Evolutionary conservation across 2,888 invertebrate species (phyloP).

Genomic region (Zygaena filipendulae): DNA sequence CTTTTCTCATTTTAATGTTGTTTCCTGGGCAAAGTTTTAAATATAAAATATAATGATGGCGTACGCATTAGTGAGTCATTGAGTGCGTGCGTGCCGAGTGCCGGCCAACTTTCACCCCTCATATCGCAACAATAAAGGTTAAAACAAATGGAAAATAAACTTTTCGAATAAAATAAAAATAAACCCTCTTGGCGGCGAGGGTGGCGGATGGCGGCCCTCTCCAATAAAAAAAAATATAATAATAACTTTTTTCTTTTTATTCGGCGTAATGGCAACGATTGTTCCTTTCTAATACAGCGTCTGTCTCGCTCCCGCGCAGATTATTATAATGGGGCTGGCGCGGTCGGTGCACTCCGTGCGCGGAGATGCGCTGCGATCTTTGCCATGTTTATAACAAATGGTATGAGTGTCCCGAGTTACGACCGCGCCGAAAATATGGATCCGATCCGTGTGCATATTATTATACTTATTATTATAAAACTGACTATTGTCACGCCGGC

Average conservation of each 20-base stretch:
- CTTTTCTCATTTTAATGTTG: constrained; percentile 66
- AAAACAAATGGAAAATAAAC: constrained; percentile 68
- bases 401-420: constrained; percentile 15
- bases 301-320: constrained; percentile 47
- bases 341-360: constrained; percentile 17
- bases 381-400: constrained; percentile 17
- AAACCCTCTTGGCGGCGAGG: constrained; percentile 63
- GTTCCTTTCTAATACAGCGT: constrained; percentile 57
- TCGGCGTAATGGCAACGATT: constrained; percentile 64
- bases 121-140: constrained; percentile 59
- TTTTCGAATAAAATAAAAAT: constrained; percentile 69
- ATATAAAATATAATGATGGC: constrained; percentile 66
- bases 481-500: not conserved
- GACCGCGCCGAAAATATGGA: constrained; percentile 7
- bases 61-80: constrained; percentile 66
- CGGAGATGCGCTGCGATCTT: constrained; percentile 20
- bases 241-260: constrained; percentile 70
- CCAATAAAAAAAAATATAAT: constrained; percentile 69
- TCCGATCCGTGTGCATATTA: not conserved
- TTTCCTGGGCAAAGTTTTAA: constrained; percentile 61
- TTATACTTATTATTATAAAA: not conserved
- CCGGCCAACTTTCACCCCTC: constrained; percentile 48
- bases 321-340: constrained; percentile 54
- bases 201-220: constrained; percentile 56
- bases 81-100: constrained; percentile 51